Evolutionary conservation across 2,113 vertebrate species (phyloP), one percentile per base, ranked within the genome.

Genomic region (Gnathonemus echidnorhynchus): DNA sequence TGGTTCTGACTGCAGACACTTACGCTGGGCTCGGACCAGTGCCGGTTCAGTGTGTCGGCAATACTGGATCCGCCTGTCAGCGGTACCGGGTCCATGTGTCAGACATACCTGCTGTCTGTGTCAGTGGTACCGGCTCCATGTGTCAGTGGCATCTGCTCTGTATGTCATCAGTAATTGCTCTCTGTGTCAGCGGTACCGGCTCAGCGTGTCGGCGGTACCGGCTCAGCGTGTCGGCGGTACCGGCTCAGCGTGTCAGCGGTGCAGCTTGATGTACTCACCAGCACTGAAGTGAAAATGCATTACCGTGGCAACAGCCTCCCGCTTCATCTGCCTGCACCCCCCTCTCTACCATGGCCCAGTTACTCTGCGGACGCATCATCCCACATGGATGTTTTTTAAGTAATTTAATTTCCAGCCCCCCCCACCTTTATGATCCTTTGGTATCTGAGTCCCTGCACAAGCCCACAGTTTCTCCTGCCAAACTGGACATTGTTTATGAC

Each of bases 401-500:
- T 52, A 35, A 52, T 87, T 87, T 87, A 87, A 53, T 87, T 87
- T 87, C 85, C 49, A n/a, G 17, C 85, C n/a, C 49, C 10, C 49
- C 11, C 49, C 50, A 48, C 21, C 46, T 53, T 27, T 11, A n/a
- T 27, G 3, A 11, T 52, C 48, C 10, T 10, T 52, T 5, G 19
- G 35, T 85, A 15, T 85, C 39, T 85, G 83, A 85, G 42, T 48
- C 45, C 13, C 49, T 15, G n/a, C 85, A 87, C 85, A 52, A 11
- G 85, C 17, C n/a, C 85, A 0, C 11, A 19, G 10, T 11, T n/a
- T 52, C 49, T 52, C 39, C 85, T 87, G 85, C 85, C 85, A 52
- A 39, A 31, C 46, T 87, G 85, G 85, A 48, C 85, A 87, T n/a
- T 84, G 45, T 84, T 85, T n/a, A 85, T 85, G 83, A 85, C 45